These are phyloP conservation scores for Ochropleura plecta DNA, from an alignment of 2,888 invertebrate genomes.

Conservation along the genomic window DNA sequence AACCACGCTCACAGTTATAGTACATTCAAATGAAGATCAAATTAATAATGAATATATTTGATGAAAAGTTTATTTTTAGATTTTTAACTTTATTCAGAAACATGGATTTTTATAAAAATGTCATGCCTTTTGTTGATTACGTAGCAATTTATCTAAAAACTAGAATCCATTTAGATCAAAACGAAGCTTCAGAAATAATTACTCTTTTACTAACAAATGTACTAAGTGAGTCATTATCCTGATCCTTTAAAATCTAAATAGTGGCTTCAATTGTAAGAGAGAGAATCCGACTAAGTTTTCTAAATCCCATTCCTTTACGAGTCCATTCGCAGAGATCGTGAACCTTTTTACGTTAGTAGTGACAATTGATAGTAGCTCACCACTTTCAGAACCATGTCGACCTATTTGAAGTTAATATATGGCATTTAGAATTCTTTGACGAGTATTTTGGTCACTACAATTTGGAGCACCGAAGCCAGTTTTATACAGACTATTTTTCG, in stretches of 20 bases:
- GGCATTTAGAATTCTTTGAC: not conserved
- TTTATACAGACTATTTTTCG: not conserved
- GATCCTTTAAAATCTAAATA: constrained; percentile 22
- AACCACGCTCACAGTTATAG: no score
- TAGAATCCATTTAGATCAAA: constrained; percentile 1
- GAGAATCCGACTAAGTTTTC: constrained; percentile 13
- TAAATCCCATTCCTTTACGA: constrained; percentile 35
- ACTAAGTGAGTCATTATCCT: constrained; percentile 11
- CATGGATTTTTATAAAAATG: no score
- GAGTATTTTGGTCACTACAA: not conserved
- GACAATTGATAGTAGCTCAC: constrained; percentile 12
- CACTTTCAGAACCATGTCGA: constrained; percentile 3
- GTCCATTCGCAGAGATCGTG: not conserved
- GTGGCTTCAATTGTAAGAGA: constrained; percentile 3
- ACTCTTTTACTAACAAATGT: not conserved
- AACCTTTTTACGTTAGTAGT: constrained; percentile 24
- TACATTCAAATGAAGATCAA: no score
- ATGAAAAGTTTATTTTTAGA: no score
- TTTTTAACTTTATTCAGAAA: no score
- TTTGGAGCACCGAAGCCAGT: not conserved
- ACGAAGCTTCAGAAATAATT: not conserved
- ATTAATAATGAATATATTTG: no score
- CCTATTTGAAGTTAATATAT: not conserved
- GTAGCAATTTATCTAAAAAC: not conserved
- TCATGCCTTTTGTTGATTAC: no score